phyloP scores from a whole-genome alignment of 2,113 vertebrate species.

The Datnioides undecimradiatus region DNA sequence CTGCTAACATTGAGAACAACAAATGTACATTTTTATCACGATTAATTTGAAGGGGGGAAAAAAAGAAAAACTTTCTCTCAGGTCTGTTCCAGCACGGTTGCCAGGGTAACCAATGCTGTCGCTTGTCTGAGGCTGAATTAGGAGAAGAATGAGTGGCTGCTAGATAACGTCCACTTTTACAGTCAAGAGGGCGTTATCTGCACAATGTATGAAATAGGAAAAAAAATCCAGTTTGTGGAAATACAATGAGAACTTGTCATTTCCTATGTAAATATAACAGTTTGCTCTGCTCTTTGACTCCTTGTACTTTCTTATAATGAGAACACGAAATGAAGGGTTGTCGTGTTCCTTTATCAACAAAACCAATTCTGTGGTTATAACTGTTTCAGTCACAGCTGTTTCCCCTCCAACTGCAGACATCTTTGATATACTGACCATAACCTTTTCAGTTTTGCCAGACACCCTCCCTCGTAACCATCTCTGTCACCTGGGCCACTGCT shows the following conservation, averaged over 20 bases:
- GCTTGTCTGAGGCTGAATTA: constrained; percentile 48
- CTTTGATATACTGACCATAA: constrained; percentile 42
- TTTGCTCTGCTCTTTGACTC: constrained; percentile 30
- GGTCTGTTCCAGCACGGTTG: constrained; percentile 35
- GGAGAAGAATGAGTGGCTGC: constrained; percentile 26
- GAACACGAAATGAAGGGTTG: constrained; percentile 11
- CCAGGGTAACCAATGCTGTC: constrained; percentile 55
- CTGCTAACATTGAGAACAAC: constrained; percentile 5
- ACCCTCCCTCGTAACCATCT: constrained; percentile 3
- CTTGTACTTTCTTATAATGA: constrained; percentile 45
- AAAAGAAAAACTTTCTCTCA: constrained; percentile 41
- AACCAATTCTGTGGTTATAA: constrained; percentile 26
- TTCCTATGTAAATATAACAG: constrained; percentile 12
- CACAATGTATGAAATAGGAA: constrained; percentile 6
- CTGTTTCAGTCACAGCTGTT: constrained; percentile 45
- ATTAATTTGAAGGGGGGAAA: constrained; percentile 17
- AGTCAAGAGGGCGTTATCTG: constrained; percentile 16
- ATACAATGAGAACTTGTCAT: neutral
- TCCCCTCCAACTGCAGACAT: constrained; percentile 19
- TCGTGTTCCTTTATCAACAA: constrained; percentile 35
- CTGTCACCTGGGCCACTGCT: constrained; percentile 9
- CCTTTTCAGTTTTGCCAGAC: neutral
- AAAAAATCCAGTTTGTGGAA: neutral
- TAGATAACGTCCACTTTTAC: constrained; percentile 40
- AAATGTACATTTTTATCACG: constrained; percentile 35